phyloP scores from a whole-genome alignment of 2,888 invertebrate genomes.

The Palloptera scutellata region DNA sequence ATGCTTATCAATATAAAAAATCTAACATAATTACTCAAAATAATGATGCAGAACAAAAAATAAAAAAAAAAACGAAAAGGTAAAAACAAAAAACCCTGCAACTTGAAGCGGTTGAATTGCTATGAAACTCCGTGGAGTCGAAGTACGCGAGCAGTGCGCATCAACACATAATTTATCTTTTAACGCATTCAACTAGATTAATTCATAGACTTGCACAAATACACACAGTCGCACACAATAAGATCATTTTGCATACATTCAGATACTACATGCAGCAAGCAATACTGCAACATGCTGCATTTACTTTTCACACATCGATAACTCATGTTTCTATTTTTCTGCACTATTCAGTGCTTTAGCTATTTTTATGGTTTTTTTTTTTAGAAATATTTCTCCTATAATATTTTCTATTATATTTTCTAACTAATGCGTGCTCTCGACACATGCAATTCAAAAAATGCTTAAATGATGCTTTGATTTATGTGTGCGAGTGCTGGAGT shows the following conservation, averaged over 20 bases:
- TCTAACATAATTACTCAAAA: constrained; percentile 46
- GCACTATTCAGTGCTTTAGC: not conserved
- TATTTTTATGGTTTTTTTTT: not conserved
- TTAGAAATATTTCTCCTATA: no score
- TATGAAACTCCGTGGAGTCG: no score
- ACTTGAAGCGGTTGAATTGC: no score
- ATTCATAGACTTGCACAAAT: constrained; percentile 13
- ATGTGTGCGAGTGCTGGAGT: constrained; percentile 16
- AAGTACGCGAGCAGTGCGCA: constrained; percentile 12
- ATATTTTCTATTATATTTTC: constrained; percentile 5
- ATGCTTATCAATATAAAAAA: constrained; percentile 45
- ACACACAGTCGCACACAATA: constrained; percentile 9
- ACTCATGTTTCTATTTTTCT: not conserved
- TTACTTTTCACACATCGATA: not conserved
- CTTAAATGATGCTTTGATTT: constrained; percentile 29
- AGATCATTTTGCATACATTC: no score
- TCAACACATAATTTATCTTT: constrained; percentile 43
- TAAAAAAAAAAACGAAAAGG: constrained; percentile 15
- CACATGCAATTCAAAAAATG: no score
- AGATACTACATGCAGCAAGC: not conserved
- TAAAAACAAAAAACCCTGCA: not conserved
- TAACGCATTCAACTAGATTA: constrained; percentile 18
- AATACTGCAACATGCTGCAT: constrained; percentile 1
- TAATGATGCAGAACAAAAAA: not conserved
- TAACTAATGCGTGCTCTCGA: no score